Conservation (phyloP, 2,797 vertebrate species). For the Garrulus glandarius region DNA sequence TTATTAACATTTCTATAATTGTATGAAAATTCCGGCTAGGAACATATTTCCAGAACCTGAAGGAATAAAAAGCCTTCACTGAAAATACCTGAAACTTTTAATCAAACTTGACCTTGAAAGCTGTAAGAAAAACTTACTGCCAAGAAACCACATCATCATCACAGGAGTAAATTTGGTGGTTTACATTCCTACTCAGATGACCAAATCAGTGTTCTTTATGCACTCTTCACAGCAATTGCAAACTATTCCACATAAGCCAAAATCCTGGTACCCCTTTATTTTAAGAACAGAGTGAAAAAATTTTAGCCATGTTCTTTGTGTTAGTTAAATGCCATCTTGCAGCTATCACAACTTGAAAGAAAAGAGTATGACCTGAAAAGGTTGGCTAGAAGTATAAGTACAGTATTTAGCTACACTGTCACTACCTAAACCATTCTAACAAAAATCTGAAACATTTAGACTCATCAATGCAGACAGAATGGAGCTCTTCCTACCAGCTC, state of each 20-base stretch:
- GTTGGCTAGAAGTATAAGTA: not conserved
- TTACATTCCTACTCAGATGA: not conserved
- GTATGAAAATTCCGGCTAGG: not conserved
- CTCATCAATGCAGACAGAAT: not conserved
- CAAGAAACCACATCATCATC: not conserved
- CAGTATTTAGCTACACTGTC: not conserved
- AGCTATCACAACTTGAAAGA: not conserved
- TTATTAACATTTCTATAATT: not conserved
- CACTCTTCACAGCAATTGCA: not conserved
- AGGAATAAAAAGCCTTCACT: not conserved
- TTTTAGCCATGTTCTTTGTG: not conserved
- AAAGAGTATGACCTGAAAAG: not conserved
- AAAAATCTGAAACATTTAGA: not conserved
- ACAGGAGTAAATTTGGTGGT: not conserved
- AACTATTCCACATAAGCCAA: not conserved
- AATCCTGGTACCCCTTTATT: not conserved
- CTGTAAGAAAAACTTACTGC: not conserved
- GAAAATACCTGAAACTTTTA: not conserved
- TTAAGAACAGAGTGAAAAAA: not conserved
- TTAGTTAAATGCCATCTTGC: not conserved
- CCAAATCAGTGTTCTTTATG: not conserved
- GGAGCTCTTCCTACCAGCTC: not conserved
- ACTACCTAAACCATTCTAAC: not conserved
- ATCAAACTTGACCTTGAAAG: not conserved
- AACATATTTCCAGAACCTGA: not conserved